These are phyloP conservation scores for Cephonodes hylas DNA, from an alignment of 2,888 invertebrate species.

Conservation along the genomic window DNA sequence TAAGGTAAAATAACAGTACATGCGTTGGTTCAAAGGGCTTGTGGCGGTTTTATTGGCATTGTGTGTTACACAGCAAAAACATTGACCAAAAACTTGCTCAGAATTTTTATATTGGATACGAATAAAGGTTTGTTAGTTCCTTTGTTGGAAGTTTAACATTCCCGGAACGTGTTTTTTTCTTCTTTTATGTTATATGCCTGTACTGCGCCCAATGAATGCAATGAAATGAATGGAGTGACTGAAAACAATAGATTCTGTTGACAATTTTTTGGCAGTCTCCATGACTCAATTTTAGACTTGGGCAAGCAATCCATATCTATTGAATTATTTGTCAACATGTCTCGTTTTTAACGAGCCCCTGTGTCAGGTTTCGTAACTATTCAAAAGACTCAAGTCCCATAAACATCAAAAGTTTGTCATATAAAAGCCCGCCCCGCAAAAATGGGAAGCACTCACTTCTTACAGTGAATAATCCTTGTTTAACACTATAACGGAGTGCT, in stretches of 20 bases:
- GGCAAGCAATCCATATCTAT: too few relatives aligned
- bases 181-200: neutral
- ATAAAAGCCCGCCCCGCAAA: neutral
- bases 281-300: too few relatives aligned
- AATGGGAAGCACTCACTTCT: neutral
- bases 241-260: neutral
- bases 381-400: neutral
- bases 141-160: neutral
- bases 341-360: too few relatives aligned
- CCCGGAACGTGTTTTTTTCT: neutral
- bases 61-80: neutral
- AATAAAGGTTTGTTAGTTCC: neutral
- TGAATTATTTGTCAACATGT: too few relatives aligned
- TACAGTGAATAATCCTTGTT: neutral
- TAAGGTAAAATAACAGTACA: neutral
- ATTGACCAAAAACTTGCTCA: neutral
- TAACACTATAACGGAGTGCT: conserved; percentile 4
- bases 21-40: neutral
- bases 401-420: neutral
- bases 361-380: too few relatives aligned
- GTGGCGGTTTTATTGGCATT: neutral
- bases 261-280: neutral
- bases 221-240: neutral
- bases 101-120: neutral
- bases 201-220: neutral